These are phyloP conservation scores for Volucella zonaria DNA, from an alignment of 2,888 invertebrate genomes.

Conservation along the genomic window DNA sequence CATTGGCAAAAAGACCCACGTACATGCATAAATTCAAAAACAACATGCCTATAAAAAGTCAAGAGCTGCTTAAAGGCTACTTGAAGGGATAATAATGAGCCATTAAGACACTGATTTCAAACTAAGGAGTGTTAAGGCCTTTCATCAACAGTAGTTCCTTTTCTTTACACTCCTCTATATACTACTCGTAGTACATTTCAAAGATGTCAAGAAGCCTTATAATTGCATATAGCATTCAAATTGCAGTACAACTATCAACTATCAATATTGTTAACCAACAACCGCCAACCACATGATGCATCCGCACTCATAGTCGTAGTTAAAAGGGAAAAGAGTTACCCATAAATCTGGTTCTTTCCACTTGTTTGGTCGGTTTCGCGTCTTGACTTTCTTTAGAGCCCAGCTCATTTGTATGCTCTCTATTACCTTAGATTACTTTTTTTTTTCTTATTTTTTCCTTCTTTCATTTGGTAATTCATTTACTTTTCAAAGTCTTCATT, in stretches of 20 bases:
- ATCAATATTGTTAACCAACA: constrained; percentile 3
- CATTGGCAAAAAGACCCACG: not conserved
- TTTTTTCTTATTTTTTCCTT: not conserved
- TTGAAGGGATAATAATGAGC: not conserved
- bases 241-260: constrained; percentile 19
- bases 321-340: constrained; percentile 26
- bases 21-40: constrained; percentile 3
- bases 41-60: not conserved
- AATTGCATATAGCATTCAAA: constrained; percentile 6
- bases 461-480: not conserved
- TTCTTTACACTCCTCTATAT: not conserved
- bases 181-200: not conserved
- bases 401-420: constrained; percentile 40
- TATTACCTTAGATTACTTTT: constrained; percentile 7
- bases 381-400: constrained; percentile 17
- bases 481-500: constrained; percentile 5
- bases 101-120: not conserved
- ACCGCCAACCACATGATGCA: constrained; percentile 1
- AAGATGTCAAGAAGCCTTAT: constrained; percentile 16
- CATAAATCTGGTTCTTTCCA: constrained; percentile 38
- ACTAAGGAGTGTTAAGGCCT: not conserved
- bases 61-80: constrained; percentile 4
- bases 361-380: constrained; percentile 4
- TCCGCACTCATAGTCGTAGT: not conserved
- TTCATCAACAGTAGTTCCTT: not conserved